phyloP scores from a whole-genome alignment of 1,140 invertebrate species.

The Leucophenga varia region DNA sequence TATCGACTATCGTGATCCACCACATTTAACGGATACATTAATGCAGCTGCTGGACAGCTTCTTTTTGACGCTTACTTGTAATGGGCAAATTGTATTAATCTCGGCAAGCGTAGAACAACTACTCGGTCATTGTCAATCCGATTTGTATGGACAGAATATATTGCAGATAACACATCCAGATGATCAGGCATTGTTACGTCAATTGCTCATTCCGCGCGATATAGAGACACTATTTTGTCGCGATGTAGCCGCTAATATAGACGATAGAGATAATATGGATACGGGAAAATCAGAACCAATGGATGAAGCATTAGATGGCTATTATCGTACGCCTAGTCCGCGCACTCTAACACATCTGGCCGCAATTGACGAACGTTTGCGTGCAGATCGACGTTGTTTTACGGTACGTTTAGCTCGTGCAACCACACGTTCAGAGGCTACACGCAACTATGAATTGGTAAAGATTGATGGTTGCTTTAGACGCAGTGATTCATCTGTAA shows the following conservation, averaged over 20 bases:
- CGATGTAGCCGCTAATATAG: constrained; percentile 17
- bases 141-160: constrained; percentile 82
- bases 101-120: constrained; percentile 80
- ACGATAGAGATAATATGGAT: constrained; percentile 37
- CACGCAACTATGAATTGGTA: constrained; percentile 65
- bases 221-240: constrained; percentile 49
- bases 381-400: constrained; percentile 56
- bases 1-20: constrained; percentile 11
- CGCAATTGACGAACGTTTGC: constrained; percentile 45
- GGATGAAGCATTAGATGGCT: neutral
- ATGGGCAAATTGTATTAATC: constrained; percentile 83
- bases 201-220: constrained; percentile 65
- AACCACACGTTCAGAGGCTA: constrained; percentile 65
- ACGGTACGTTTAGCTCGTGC: constrained; percentile 62
- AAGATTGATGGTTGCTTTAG: constrained; percentile 61
- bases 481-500: constrained; percentile 59
- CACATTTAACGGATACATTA: constrained; percentile 47
- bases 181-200: constrained; percentile 70
- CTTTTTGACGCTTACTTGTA: constrained; percentile 76
- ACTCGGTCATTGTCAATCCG: constrained; percentile 81
- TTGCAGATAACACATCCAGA: constrained; percentile 75
- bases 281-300: constrained; percentile 45
- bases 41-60: constrained; percentile 66
- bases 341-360: constrained; percentile 47
- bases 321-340: constrained; percentile 32